Evolutionary conservation across 2,888 invertebrate species (phyloP).

Genomic region (Aspidiotus rigidus): DNA sequence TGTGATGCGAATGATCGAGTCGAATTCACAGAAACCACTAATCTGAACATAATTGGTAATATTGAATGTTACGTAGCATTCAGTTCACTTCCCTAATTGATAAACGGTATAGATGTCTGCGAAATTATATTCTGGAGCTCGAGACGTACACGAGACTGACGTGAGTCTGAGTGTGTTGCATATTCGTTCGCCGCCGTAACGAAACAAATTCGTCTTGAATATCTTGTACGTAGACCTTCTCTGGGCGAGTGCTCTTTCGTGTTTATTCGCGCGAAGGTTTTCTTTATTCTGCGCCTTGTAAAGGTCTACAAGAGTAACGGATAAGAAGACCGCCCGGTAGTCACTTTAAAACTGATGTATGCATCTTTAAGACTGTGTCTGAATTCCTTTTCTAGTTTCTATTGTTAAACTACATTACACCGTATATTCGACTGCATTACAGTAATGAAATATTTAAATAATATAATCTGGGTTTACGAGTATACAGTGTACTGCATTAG

Average conservation of each 20-base stretch:
- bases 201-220: conserved; percentile 19
- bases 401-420: no score
- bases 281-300: not conserved
- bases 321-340: conserved; percentile 2
- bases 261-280: conserved; percentile 26
- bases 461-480: no score
- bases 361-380: no score
- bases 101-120: no score
- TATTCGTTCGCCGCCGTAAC: conserved; percentile 28
- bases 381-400: no score
- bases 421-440: no score
- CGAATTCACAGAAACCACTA: conserved; percentile 31
- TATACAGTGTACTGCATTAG: no score
- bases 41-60: conserved; percentile 29
- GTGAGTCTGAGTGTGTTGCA: not conserved
- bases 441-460: no score
- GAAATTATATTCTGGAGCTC: conserved; percentile 6
- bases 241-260: conserved; percentile 8
- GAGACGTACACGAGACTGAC: not conserved
- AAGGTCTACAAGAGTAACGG: not conserved
- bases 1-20: conserved; percentile 1
- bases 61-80: not conserved
- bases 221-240: conserved; percentile 9
- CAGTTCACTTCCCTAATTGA: no score
- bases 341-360: not conserved